Evolutionary conservation across 2,888 invertebrate genomes (phyloP).

Genomic region (Caenorhabditis virilis): DNA sequence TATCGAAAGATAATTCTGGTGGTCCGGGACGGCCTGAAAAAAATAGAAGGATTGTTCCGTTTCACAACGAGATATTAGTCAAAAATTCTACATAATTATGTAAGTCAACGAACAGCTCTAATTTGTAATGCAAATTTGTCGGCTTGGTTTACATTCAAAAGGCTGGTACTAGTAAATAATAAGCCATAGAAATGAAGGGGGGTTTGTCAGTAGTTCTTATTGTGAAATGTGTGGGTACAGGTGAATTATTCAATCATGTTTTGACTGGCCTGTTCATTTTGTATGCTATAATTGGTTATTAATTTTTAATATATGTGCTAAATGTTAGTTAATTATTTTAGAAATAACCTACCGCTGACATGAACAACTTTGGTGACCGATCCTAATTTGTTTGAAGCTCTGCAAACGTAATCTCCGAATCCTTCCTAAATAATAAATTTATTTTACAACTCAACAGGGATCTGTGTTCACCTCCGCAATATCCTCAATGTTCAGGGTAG

Average conservation of each 20-base stretch:
- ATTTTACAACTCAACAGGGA: too few relatives aligned
- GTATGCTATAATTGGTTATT: too few relatives aligned
- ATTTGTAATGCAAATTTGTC: slow-evolving; percentile 41
- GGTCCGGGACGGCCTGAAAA: slow-evolving; percentile 49
- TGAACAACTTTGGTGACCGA: slow-evolving; percentile 41
- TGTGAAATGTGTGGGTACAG: slow-evolving; percentile 14
- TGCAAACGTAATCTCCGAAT: slow-evolving; percentile 54
- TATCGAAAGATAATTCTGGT: slow-evolving; percentile 39
- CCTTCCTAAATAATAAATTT: too few relatives aligned
- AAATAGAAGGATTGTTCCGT: background rate
- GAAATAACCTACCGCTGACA: slow-evolving; percentile 46
- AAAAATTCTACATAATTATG: background rate
- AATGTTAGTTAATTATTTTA: too few relatives aligned
- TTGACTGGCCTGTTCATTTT: too few relatives aligned
- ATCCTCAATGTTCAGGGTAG: slow-evolving; percentile 29
- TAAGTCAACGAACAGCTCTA: slow-evolving; percentile 12
- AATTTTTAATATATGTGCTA: too few relatives aligned
- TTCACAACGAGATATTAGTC: background rate
- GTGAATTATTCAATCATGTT: slow-evolving; percentile 29
- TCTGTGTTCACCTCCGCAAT: too few relatives aligned
- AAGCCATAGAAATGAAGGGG: too few relatives aligned
- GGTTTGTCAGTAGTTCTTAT: too few relatives aligned
- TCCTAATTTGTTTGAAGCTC: slow-evolving; percentile 49
- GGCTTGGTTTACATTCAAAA: slow-evolving; percentile 24
- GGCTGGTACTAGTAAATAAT: slow-evolving; percentile 33